A percentile compares a stretch with the other conserved stretches of the same genome.
These are phyloP conservation scores for Alligator sinensis DNA, from an alignment of 2,113 vertebrate genomes.

Conservation along the genomic window DNA sequence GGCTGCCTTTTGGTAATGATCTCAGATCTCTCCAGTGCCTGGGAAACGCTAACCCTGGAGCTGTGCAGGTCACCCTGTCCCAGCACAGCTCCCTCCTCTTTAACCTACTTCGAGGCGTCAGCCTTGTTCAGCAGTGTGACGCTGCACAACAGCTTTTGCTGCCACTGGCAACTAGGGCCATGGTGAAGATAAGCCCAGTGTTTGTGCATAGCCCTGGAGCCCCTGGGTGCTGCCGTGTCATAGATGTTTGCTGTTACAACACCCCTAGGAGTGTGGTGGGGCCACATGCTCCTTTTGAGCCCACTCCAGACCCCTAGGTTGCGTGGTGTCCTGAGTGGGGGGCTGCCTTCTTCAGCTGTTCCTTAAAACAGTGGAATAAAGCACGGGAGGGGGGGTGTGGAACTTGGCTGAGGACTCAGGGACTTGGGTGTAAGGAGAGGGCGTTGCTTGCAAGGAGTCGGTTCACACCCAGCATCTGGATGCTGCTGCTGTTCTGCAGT, in stretches of 20 bases:
- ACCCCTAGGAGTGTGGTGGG: not conserved
- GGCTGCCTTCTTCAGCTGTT: not conserved
- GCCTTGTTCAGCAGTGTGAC: not conserved
- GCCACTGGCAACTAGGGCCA: rapidly evolving
- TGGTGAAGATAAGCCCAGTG: not conserved
- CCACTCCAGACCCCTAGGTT: not conserved
- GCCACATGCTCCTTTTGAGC: not conserved
- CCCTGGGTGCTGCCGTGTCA: rapidly evolving
- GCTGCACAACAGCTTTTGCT: rapidly evolving
- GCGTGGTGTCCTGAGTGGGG: not conserved
- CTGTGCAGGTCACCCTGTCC: not conserved
- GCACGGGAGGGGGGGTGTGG: not conserved
- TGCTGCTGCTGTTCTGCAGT: not conserved
- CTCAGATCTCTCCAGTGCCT: not conserved
- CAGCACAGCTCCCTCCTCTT: not conserved
- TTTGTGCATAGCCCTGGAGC: not conserved
- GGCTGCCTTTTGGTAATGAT: constrained; percentile 7
- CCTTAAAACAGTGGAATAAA: not conserved
- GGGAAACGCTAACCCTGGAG: not conserved
- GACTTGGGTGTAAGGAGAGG: not conserved
- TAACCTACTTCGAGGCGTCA: not conserved
- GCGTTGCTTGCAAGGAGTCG: not conserved
- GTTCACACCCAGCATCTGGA: not conserved
- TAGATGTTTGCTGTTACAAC: not conserved
- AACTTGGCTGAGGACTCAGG: not conserved